These are phyloP conservation scores for Siphlonurus alternatus DNA, from an alignment of 2,888 invertebrate genomes.

Conservation along the genomic window DNA sequence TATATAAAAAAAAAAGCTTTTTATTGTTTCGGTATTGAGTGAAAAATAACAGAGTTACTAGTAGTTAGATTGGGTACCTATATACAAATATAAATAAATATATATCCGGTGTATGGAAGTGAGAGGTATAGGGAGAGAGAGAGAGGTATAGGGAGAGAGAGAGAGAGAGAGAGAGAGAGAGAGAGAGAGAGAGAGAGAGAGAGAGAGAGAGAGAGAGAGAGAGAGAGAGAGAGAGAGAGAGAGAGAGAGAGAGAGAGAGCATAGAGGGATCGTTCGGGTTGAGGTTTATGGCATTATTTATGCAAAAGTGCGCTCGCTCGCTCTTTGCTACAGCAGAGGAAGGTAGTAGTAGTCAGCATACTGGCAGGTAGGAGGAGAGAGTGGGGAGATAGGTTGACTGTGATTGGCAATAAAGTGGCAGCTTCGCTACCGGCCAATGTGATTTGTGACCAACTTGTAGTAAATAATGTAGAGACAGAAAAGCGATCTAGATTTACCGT, in stretches of 20 bases:
- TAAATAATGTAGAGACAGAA: background rate
- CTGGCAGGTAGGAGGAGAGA: no score
- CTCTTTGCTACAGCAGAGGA: no score
- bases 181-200: background rate
- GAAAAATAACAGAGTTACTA: background rate
- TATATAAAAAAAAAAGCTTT: no score
- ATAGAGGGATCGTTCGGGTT: no score
- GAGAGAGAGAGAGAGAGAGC: background rate
- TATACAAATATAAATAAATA: background rate
- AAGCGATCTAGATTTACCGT: background rate
- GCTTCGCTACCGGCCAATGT: background rate
- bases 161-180: background rate
- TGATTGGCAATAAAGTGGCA: background rate
- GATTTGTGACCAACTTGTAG: background rate
- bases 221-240: background rate
- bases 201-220: background rate
- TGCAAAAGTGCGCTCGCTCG: no score
- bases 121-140: background rate
- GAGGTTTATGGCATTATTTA: no score
- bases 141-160: background rate
- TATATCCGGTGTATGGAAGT: background rate
- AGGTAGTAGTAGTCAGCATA: no score
- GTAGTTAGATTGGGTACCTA: no score
- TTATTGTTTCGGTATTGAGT: background rate
- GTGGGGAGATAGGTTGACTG: background rate